Evolutionary conservation across 2,113 vertebrate species (phyloP).

Genomic region (Corythaeola cristata): DNA sequence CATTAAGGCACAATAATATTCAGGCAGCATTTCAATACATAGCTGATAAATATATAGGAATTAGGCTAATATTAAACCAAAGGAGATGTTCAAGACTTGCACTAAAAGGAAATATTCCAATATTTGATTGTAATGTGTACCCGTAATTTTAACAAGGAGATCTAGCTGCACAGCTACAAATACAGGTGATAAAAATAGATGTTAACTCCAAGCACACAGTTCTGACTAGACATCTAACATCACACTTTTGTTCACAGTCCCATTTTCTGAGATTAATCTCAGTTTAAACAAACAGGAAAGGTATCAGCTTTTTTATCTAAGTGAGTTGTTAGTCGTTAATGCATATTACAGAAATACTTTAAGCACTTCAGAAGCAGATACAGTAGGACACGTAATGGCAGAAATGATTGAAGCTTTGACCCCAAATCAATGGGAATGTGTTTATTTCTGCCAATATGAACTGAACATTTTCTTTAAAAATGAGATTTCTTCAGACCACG

Average conservation of each 20-base stretch:
- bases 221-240: slow-evolving; percentile 16
- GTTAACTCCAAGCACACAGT: neutral
- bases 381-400: neutral
- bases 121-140: neutral
- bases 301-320: neutral
- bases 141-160: neutral
- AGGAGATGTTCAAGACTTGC: neutral
- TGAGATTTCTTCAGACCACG: neutral
- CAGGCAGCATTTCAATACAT: neutral
- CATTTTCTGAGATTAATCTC: slow-evolving; percentile 4
- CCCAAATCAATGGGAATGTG: neutral
- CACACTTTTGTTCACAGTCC: neutral
- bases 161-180: neutral
- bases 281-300: neutral
- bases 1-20: neutral
- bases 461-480: neutral
- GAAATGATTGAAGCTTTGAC: neutral
- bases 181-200: slow-evolving; percentile 1
- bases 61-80: neutral
- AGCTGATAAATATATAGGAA: neutral
- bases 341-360: neutral
- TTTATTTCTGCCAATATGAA: neutral
- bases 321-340: neutral
- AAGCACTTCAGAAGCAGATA: neutral
- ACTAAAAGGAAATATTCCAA: neutral